phyloP scores from a whole-genome alignment of 2,113 vertebrate species.

The Polypterus senegalus region DNA sequence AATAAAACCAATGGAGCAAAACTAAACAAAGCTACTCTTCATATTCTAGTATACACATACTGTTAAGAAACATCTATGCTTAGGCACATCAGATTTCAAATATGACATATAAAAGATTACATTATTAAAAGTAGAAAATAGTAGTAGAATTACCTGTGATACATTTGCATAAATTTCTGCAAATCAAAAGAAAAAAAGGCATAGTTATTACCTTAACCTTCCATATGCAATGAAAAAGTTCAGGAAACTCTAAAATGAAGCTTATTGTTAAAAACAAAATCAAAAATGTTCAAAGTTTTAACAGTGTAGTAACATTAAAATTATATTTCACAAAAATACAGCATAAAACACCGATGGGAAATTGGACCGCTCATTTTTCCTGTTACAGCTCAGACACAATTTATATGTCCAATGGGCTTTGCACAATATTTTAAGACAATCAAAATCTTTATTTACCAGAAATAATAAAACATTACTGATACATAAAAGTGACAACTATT shows the following conservation, averaged over 20 bases:
- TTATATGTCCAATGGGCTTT: no score
- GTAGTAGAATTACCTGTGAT: background rate
- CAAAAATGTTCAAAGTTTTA: background rate
- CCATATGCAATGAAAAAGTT: background rate
- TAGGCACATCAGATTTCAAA: background rate
- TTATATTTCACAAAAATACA: background rate
- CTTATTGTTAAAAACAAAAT: background rate
- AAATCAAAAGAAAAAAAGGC: background rate
- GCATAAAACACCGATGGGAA: background rate
- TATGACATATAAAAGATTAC: no score
- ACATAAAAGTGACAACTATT: no score
- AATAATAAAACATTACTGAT: no score
- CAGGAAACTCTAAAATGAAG: background rate
- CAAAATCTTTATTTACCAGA: no score
- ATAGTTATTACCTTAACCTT: background rate
- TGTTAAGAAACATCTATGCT: background rate
- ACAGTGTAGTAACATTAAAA: background rate
- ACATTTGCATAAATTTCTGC: background rate
- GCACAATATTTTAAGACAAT: no score
- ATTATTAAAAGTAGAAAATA: background rate
- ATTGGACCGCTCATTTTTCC: no score
- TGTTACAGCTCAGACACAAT: no score
- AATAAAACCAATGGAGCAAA: background rate
- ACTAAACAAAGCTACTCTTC: no score
- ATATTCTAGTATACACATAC: background rate